Percentiles rank a stretch among this genome's conserved stretches.
phyloP scores from a whole-genome alignment of 2,888 invertebrate species.

The Amaurobius ferox region DNA sequence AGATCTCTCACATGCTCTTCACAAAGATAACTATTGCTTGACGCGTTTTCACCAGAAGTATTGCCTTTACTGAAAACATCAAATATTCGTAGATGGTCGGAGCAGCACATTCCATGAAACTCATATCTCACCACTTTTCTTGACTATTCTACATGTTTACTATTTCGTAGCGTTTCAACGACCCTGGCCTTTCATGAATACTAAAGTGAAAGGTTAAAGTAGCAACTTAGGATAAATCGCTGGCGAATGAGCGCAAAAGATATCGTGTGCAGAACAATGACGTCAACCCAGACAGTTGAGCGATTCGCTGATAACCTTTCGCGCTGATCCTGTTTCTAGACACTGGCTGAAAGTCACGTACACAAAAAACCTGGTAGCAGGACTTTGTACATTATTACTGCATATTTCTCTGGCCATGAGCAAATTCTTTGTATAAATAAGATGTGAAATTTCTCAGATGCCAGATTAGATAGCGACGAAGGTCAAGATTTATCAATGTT shows the following conservation, averaged over 20 bases:
- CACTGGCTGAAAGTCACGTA: not conserved
- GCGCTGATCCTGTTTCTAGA: not conserved
- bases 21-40: too few species aligned
- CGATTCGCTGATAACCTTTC: not conserved
- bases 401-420: not conserved
- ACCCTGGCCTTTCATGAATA: slow-evolving; percentile 1
- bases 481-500: not conserved
- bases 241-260: not conserved
- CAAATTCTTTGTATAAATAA: not conserved
- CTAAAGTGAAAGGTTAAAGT: slow-evolving; percentile 3
- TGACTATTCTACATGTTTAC: slow-evolving; percentile 2
- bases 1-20: too few species aligned
- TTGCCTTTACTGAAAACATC: too few species aligned
- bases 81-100: too few species aligned
- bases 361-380: not conserved
- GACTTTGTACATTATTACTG: not conserved
- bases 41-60: too few species aligned
- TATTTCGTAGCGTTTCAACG: not conserved
- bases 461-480: not conserved
- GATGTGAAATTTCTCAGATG: not conserved
- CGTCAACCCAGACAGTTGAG: not conserved
- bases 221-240: not conserved
- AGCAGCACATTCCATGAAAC: too few species aligned
- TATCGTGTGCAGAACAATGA: not conserved
- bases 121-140: not conserved